phyloP scores from a whole-genome alignment of 2,888 invertebrate genomes.

The Zootermopsis nevadensis region DNA sequence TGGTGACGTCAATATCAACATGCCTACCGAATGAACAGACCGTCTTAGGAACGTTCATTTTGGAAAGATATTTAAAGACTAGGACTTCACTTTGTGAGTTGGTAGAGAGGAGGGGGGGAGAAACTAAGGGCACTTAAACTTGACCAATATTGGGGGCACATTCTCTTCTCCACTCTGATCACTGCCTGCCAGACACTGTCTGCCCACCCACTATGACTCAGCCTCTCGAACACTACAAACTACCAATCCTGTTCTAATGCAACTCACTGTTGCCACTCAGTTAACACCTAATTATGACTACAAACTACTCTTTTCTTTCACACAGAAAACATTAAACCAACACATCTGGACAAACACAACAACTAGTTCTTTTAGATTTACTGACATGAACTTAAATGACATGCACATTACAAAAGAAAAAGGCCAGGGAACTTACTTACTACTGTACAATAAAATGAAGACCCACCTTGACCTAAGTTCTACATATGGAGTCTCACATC shows the following conservation, averaged over 20 bases:
- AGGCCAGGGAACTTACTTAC: conserved; percentile 33
- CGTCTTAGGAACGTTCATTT: neutral
- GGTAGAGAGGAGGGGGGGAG: conserved; percentile 17
- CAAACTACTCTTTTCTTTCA: conserved; percentile 48
- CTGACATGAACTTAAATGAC: conserved; percentile 37
- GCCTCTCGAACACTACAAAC: conserved; percentile 51
- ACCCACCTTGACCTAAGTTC: conserved; percentile 4
- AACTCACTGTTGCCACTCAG: conserved; percentile 35
- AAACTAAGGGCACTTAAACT: conserved; percentile 54
- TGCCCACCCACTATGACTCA: conserved; percentile 52
- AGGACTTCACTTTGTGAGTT: conserved; percentile 21
- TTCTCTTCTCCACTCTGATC: conserved; percentile 31
- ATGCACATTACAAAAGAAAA: conserved; percentile 42
- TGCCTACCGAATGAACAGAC: neutral
- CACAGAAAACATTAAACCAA: conserved; percentile 51
- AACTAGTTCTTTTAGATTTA: conserved; percentile 43
- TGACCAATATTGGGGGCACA: conserved; percentile 51
- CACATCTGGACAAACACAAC: conserved; percentile 51
- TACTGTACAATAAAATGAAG: conserved; percentile 32
- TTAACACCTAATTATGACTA: conserved; percentile 46
- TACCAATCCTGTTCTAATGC: conserved; percentile 48
- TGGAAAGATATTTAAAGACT: conserved; percentile 30
- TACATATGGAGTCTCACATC: conserved; percentile 36
- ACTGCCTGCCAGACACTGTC: conserved; percentile 15
- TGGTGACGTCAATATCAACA: neutral